Conservation (phyloP, 2,113 vertebrate species). For the Larimichthys polyactis region DNA sequence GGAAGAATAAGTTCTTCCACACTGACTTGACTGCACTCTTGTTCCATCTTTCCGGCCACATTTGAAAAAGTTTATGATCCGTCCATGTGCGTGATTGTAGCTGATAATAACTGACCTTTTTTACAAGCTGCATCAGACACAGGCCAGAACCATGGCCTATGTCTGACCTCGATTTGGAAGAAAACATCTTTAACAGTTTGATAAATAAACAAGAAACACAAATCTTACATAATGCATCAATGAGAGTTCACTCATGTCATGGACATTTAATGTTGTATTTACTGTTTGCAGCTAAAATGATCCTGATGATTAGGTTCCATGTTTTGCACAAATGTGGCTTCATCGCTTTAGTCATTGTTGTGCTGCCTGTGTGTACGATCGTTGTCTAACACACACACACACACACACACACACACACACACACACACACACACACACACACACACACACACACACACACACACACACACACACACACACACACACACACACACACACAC, state of each 20-base stretch:
- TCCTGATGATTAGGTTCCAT: not conserved
- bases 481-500: not conserved
- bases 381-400: too few relatives aligned
- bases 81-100: constrained; percentile 9
- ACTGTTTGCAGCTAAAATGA: not conserved
- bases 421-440: too few relatives aligned
- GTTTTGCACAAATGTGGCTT: not conserved
- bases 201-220: not conserved
- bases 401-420: too few relatives aligned
- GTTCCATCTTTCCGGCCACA: not conserved
- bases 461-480: not conserved
- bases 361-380: not conserved
- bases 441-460: too few relatives aligned
- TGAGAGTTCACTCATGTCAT: not conserved
- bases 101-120: constrained; percentile 32
- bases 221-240: not conserved
- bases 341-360: not conserved
- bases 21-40: too few relatives aligned
- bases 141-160: not conserved
- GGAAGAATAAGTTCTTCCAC: too few relatives aligned
- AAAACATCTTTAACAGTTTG: not conserved
- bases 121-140: not conserved
- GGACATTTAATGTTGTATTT: not conserved
- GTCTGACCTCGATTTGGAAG: not conserved
- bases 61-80: constrained; percentile 6